Conservation (phyloP, 1,140 invertebrate genomes). For the Drosophila erecta region DNA sequence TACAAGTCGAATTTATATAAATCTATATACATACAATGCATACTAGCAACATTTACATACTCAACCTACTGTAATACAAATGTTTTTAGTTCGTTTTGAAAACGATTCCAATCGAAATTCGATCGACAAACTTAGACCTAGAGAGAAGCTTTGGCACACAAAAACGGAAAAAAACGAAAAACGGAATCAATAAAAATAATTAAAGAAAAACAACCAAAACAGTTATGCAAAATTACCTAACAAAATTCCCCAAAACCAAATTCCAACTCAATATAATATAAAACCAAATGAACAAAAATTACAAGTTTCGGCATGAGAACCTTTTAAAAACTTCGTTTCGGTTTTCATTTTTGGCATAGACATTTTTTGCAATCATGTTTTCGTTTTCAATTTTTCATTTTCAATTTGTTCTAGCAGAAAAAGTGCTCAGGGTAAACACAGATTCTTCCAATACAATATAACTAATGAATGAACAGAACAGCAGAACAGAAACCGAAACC, state of each 20-base stretch:
- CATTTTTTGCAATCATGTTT: slow-evolving; percentile 32
- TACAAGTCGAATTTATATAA: slow-evolving; percentile 81
- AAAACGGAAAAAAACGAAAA: slow-evolving; percentile 32
- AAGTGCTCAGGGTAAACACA: slow-evolving; percentile 82
- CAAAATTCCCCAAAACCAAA: slow-evolving; percentile 46
- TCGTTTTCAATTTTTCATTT: slow-evolving; percentile 37
- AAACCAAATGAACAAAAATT: slow-evolving; percentile 34
- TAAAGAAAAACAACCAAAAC: slow-evolving; percentile 30
- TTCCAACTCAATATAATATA: slow-evolving; percentile 30
- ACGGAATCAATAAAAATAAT: slow-evolving; percentile 29
- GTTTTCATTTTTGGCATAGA: slow-evolving; percentile 58
- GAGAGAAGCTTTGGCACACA: slow-evolving; percentile 72
- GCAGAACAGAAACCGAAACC: slow-evolving; percentile 30
- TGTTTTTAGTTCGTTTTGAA: slow-evolving; percentile 42
- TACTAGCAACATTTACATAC: slow-evolving; percentile 50
- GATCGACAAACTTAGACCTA: slow-evolving; percentile 19
- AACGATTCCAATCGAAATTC: slow-evolving; percentile 29
- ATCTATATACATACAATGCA: slow-evolving; percentile 52
- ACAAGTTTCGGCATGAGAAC: slow-evolving; percentile 68
- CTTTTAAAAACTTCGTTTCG: slow-evolving; percentile 58
- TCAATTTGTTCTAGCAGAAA: slow-evolving; percentile 74
- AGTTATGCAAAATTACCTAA: slow-evolving; percentile 26
- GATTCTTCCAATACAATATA: slow-evolving; percentile 82
- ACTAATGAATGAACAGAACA: slow-evolving; percentile 59
- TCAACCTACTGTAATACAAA: slow-evolving; percentile 59